Evolutionary conservation across 2,888 invertebrate species (phyloP), one percentile per base, ranked within the genome.

Genomic region (Clivina fossor): DNA sequence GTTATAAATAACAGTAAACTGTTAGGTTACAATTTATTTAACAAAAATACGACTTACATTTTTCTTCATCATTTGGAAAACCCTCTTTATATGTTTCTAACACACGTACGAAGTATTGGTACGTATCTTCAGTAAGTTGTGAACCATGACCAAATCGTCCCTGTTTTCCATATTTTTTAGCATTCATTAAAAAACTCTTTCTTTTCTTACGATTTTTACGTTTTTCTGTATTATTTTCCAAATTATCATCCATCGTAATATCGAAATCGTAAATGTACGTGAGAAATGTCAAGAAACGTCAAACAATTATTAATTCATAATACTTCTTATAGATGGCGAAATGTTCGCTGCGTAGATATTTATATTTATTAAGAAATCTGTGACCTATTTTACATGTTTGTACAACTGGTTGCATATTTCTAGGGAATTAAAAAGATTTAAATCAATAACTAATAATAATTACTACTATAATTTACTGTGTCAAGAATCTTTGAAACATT

Each of bases 91-190:
- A 83, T 0, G 81, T 76, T 66, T 90, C 88, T 65, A 89, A 74
- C 58, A 90, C 85, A 33, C 83, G 81, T 4, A 90, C 80, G 67
- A 89, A 88, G 69, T 90, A 91, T 63, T 83, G 82, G 64, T 87
- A 90, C 3, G 85, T 80, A 58, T 89, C 88, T 4, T 83, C 79
- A 22, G 86, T 82, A 46, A 91, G 79, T 64, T 84, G 78, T 0
- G 80, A 79, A 0, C 89, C 89, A 35, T 85, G 79, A 0, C 88
- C 89, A 71, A 80, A 83, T 65, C 80, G 82, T 0, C 88, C 88
- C 62, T 83, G 82, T 63, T 86, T 87, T 0, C 80, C 88, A 68
- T 88, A 87, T 65, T 88, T 88, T 66, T 85, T 85, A 0, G 87
- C 87, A 71, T 87, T 89, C 33, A 81, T 76, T 26, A 86, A 70